Evolutionary conservation across 2,888 invertebrate species (phyloP).

Genomic region (Spicauda simplicius): DNA sequence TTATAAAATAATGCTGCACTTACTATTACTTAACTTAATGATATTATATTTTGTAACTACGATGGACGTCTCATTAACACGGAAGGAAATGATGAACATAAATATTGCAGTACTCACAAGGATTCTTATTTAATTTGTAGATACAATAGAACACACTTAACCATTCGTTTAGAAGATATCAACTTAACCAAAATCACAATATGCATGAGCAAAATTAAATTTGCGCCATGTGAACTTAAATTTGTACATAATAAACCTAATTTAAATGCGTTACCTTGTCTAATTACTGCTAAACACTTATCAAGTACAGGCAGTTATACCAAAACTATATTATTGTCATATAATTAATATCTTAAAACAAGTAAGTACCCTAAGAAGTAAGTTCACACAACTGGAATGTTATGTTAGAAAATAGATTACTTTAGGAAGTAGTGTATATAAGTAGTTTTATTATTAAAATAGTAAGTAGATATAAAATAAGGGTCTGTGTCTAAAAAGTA

Average conservation of each 20-base stretch:
- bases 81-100: not conserved
- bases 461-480: constrained; percentile 24
- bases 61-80: constrained; percentile 58
- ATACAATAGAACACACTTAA: constrained; percentile 28
- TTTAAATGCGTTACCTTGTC: constrained; percentile 76
- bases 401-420: constrained; percentile 29
- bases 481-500: constrained; percentile 1
- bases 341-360: constrained; percentile 38
- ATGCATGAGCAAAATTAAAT: constrained; percentile 56
- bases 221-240: constrained; percentile 67
- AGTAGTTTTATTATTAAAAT: constrained; percentile 15
- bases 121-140: constrained; percentile 24
- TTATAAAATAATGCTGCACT: constrained; percentile 58
- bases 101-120: constrained; percentile 24
- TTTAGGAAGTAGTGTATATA: constrained; percentile 24
- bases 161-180: constrained; percentile 31
- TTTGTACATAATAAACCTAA: constrained; percentile 77
- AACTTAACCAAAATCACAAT: constrained; percentile 65
- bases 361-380: constrained; percentile 37
- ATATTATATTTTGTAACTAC: constrained; percentile 50
- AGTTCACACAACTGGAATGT: constrained; percentile 51
- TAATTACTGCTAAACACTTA: constrained; percentile 45
- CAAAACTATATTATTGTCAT: constrained; percentile 52
- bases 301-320: constrained; percentile 50
- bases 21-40: constrained; percentile 46